These are phyloP conservation scores for Eumaeus atala DNA, from an alignment of 1,140 invertebrate species.

Conservation along the genomic window DNA sequence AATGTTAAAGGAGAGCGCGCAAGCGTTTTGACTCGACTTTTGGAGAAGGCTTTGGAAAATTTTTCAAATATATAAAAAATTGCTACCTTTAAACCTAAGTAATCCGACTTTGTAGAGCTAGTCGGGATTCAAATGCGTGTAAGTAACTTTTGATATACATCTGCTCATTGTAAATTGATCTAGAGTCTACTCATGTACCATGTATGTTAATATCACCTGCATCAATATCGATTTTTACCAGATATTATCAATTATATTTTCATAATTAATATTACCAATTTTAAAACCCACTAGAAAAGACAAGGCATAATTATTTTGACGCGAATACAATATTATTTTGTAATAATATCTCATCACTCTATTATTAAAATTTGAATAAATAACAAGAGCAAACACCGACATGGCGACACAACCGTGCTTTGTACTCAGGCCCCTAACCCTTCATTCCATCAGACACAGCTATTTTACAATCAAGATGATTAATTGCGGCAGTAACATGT, in stretches of 20 bases:
- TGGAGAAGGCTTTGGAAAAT: too few relatives aligned
- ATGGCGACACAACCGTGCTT: neutral
- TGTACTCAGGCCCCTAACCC: slow-evolving; percentile 4
- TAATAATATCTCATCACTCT: slow-evolving; percentile 3
- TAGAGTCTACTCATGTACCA: too few relatives aligned
- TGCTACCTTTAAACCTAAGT: too few relatives aligned
- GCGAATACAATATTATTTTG: neutral
- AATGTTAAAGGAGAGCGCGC: neutral
- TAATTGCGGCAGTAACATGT: slow-evolving; percentile 46
- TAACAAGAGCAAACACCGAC: slow-evolving; percentile 9
- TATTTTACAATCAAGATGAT: slow-evolving; percentile 43
- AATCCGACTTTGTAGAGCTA: too few relatives aligned
- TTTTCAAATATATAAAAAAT: too few relatives aligned
- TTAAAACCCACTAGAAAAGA: neutral
- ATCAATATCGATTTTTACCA: too few relatives aligned
- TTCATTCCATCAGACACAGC: slow-evolving; percentile 4
- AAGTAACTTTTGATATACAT: too few relatives aligned
- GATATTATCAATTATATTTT: too few relatives aligned
- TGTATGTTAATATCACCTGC: too few relatives aligned
- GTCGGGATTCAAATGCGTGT: too few relatives aligned
- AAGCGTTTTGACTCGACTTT: slow-evolving; percentile 1
- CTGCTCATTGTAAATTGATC: too few relatives aligned
- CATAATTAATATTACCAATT: slow-evolving; percentile 9
- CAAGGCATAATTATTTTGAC: too few relatives aligned
- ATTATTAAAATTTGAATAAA: slow-evolving; percentile 1